Percentiles rank a stretch among this genome's conserved stretches.
Evolutionary conservation across 2,888 invertebrate genomes (phyloP).

Genomic region (Maniola hyperantus): DNA sequence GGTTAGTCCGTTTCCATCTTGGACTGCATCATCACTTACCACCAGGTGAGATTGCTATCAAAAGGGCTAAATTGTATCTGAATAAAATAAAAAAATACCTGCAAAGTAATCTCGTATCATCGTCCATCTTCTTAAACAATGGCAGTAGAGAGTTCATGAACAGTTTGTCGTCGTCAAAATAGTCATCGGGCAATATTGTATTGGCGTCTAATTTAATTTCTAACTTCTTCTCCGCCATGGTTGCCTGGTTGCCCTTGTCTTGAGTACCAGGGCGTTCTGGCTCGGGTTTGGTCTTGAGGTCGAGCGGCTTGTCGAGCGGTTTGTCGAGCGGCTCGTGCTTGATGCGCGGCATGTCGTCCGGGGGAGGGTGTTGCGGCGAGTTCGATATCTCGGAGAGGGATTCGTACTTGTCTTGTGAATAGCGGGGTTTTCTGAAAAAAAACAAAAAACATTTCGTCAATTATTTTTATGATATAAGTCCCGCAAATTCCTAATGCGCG

Average conservation of each 20-base stretch:
- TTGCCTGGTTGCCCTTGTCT: slow-evolving; percentile 64
- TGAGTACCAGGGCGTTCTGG: slow-evolving; percentile 54
- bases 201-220: slow-evolving; percentile 74
- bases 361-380: slow-evolving; percentile 68
- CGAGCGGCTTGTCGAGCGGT: slow-evolving; percentile 59
- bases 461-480: no score
- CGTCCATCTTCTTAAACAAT: slow-evolving; percentile 74
- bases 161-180: slow-evolving; percentile 71
- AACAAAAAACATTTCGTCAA: neutral
- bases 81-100: no score
- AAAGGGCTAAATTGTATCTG: no score
- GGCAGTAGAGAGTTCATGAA: slow-evolving; percentile 76
- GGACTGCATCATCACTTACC: no score
- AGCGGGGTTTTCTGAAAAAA: slow-evolving; percentile 67
- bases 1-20: no score
- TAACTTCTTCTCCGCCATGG: slow-evolving; percentile 54
- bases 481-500: no score
- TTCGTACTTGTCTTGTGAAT: slow-evolving; percentile 74
- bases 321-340: slow-evolving; percentile 52
- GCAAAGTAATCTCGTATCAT: slow-evolving; percentile 69
- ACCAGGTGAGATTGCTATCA: no score
- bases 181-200: slow-evolving; percentile 69
- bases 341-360: slow-evolving; percentile 62
- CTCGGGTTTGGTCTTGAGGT: slow-evolving; percentile 61
- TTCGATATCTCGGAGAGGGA: slow-evolving; percentile 72